Percentiles rank a stretch among this genome's conserved stretches.
phyloP scores from a whole-genome alignment of 23 tunicate genomes.

The Trididemnum clinides region DNA sequence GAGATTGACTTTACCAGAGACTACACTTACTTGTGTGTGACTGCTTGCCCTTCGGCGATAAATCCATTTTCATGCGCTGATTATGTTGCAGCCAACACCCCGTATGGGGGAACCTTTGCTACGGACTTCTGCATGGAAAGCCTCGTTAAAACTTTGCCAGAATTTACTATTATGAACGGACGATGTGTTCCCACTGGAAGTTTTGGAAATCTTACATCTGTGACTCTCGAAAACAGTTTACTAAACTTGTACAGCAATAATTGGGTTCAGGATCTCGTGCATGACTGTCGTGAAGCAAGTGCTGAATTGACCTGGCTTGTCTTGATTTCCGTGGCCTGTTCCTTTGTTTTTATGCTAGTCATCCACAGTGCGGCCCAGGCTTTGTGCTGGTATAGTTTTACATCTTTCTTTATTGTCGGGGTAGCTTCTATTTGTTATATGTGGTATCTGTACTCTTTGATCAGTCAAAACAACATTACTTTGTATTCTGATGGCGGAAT shows the following conservation, averaged over 20 bases:
- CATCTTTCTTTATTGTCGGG: constrained; percentile 62
- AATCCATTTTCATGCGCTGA: constrained; percentile 40
- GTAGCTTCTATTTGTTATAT: constrained; percentile 44
- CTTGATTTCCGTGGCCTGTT: constrained; percentile 55
- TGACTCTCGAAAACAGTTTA: constrained; percentile 47
- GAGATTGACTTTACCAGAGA: not conserved
- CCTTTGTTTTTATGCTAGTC: constrained; percentile 47
- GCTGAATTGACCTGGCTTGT: constrained; percentile 84
- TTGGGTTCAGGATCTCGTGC: constrained; percentile 70
- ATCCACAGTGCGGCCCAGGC: constrained; percentile 60
- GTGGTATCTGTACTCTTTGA: constrained; percentile 75
- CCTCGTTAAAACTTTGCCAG: not conserved
- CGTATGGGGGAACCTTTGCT: not conserved
- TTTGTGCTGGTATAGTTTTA: constrained; percentile 78
- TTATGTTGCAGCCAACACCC: constrained; percentile 32
- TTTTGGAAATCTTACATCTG: constrained; percentile 27
- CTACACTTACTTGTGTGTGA: constrained; percentile 39
- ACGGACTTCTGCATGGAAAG: not conserved
- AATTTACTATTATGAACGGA: constrained; percentile 51
- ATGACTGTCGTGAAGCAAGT: constrained; percentile 69
- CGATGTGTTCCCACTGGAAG: constrained; percentile 57
- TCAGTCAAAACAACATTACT: constrained; percentile 24
- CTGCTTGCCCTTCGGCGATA: constrained; percentile 49
- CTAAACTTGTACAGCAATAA: constrained; percentile 58
- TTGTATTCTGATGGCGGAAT: constrained; percentile 16